Base-by-base conservation (phyloP, 2,888 invertebrate species). In the Phorcus lineatus region DNA sequence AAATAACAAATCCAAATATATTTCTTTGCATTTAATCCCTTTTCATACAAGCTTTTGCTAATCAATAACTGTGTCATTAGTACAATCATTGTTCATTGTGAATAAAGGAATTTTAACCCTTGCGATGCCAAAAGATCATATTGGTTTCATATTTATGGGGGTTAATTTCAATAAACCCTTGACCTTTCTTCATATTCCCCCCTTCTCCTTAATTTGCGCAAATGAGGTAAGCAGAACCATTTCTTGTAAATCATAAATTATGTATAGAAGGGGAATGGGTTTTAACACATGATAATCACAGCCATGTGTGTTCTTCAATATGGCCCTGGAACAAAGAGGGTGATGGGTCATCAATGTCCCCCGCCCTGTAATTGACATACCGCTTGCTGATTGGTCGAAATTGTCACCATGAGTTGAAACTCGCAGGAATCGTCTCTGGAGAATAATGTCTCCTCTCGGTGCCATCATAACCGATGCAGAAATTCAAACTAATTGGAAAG, bases 321-420 rank as follows among this genome's bases (percentile, higher is more conserved):
- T 70, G n/a, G 70, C 70, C 40, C 16, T n/a, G 36, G 70, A 70
- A 70, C 70, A 70, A 70, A 70, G 70, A 70, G 36, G 70, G 40
- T 40, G n/a, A 70, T 36, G 36, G 19, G 19, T 36, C 40, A 36
- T 70, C 70, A 70, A 11, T 36, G 36, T 31, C 36, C 9, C 19
- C 36, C 31, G 31, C 70, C 40, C 70, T 70, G 40, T 40, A 40
- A 36, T 70, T 70, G 40, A 36, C 70, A 36, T n/a, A 36, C 70
- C 36, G 70, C 17, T 17, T 36, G 70, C 70, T 70, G 70, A 70
- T 70, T 70, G 70, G 70, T 70, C 70, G 36, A 70, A 70, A 70
- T 70, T 70, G 70, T 70, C 70, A 70, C 70, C 31, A 70, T 36
- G 11, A 70, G 70, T 11, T 13, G 47, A 47, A 47, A 47, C 47